Evolutionary conservation across 1,140 invertebrate genomes (phyloP), one percentile per base, ranked within the genome.

Genomic region (Piezodorus guildinii): DNA sequence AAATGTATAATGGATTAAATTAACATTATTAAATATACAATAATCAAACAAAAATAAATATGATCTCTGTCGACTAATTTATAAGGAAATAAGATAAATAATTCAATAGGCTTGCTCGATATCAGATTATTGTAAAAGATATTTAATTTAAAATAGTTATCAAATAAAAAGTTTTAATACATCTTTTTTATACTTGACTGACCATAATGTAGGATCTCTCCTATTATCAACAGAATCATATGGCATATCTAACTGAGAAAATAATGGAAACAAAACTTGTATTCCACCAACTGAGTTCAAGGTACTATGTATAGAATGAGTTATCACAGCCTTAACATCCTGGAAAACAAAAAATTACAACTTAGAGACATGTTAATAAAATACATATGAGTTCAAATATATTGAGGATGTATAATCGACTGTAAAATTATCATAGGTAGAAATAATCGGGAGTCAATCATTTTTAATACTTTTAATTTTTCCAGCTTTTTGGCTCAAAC

Each of bases 281-380:
- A 99, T 95, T 61, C 97, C 96, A 64, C 97, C 97, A 72, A 99
- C 92, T 43, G 96, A 99, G 78, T 99, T 97, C 67, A 99, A 80
- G 8, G 95, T 98, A 78, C 91, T 95, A 77, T 98, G 94, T 77
- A 99, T 98, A 68, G 96, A 98, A 79, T 98, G 91, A 63, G 96
- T 99, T 71, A 96, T 91, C 66, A 99, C 93, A 68, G 97, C 94
- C 82, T 98, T 98, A 66, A 98, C 96, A 74, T 97, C 94, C 93
- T 97, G 75, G 56, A 81, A 30, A 79, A 71, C 65, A 70, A 67
- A 70, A 68, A 70, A 68, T 27, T n/a, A 30, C 10, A 62, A 65
- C 10, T 21, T 23, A 62, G 65, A 63, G 46, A 34, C 44, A 3
- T 66, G 19, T n/a, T n/a, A n/a, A n/a, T n/a, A n/a, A n/a, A n/a